Evolutionary conservation across 1,140 invertebrate species (phyloP), one percentile per base, ranked within the genome.

Genomic region (Mactra quadrangularis): DNA sequence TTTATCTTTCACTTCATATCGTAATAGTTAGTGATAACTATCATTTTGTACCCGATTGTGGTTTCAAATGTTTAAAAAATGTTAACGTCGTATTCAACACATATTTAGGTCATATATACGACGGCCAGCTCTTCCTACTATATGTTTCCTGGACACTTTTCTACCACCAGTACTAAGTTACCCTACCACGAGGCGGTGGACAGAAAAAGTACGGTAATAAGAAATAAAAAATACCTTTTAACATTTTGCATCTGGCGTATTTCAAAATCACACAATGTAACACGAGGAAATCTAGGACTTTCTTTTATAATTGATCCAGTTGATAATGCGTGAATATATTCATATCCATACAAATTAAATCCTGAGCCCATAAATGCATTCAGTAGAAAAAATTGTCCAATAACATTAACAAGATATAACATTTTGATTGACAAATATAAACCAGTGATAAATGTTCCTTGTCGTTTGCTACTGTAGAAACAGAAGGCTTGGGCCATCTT

Each of bases 221-320:
- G n/a, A n/a, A n/a, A n/a, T n/a, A n/a, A n/a, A 55, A 47, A 41
- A 15, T 50, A 88, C 1, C 82, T 84, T 38, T 93, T 89, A n/a
- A 88, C 31, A 75, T 91, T 91, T 31, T 85, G 50, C 22, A 94
- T 87, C 25, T 93, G 93, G 25, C 94, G 92, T 19, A 94, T 92
- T 66, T 94, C 87, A 86, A 94, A 94, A 82, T 94, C 94, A 85
- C 94, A 94, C 72, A 94, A 87, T 0, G 94, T 94, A 13, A 94
- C 91, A 17, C 93, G 87, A 15, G 94, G 94, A 87, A 94, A 94
- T 25, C 91, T 85, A 81, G 86, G 89, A 71, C 89, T 89, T 45
- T 89, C 89, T 68, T 85, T 90, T 93, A 93, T 94, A 45, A 92
- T 89, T 15, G 89, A 85, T 9, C 92, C 90, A 31, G 89, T 85